Conservation (phyloP, 1,140 invertebrate species). For the Scaptomyza graminum region DNA sequence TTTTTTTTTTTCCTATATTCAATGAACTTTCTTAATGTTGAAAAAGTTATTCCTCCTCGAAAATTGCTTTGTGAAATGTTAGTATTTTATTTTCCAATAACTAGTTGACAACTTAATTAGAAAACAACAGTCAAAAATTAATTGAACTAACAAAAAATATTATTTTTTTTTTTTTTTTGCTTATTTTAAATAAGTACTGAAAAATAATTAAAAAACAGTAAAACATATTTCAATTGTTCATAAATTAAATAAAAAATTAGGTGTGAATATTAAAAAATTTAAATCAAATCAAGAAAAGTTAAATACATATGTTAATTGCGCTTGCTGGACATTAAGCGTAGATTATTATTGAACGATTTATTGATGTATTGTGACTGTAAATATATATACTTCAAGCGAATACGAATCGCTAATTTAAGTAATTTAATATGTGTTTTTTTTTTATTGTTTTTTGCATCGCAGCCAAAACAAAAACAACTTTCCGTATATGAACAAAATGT, state of each 20-base stretch:
- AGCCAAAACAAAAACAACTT: not conserved
- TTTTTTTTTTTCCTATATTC: too few relatives aligned
- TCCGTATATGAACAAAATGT: not conserved
- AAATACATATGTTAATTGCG: not conserved
- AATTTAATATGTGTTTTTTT: conserved; percentile 10
- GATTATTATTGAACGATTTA: conserved; percentile 13
- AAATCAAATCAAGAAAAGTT: not conserved
- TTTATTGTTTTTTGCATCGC: not conserved
- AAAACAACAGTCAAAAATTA: too few relatives aligned
- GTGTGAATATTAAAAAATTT: not conserved
- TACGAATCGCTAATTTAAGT: conserved; percentile 3
- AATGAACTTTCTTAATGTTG: too few relatives aligned
- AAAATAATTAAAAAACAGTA: too few relatives aligned
- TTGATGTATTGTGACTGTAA: conserved; percentile 1
- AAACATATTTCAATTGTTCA: not conserved
- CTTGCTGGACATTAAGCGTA: not conserved
- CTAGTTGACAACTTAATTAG: too few relatives aligned
- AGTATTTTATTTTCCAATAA: too few relatives aligned
- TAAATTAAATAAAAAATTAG: not conserved
- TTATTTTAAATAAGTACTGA: too few relatives aligned
- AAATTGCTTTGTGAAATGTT: too few relatives aligned
- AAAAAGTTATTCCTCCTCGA: too few relatives aligned
- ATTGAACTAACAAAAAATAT: too few relatives aligned
- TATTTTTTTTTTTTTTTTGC: too few relatives aligned
- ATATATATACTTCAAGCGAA: not conserved